Evolutionary conservation across 2,113 vertebrate species (phyloP).

Genomic region (Microtus montanus): DNA sequence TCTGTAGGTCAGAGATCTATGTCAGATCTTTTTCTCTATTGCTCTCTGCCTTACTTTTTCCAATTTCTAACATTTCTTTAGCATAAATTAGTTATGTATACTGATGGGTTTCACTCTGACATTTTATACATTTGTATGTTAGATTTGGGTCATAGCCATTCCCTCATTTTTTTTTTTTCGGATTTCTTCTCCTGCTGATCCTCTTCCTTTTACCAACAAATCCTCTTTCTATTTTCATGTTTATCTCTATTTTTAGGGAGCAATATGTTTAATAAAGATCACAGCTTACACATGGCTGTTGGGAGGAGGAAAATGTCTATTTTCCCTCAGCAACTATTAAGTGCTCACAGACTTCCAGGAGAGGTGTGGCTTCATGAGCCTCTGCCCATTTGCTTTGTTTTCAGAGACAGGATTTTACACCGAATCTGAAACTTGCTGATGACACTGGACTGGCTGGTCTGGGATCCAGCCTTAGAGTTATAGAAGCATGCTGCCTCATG

Average conservation of each 20-base stretch:
- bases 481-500: neutral
- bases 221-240: neutral
- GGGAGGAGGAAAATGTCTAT: neutral
- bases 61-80: neutral
- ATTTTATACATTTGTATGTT: neutral
- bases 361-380: neutral
- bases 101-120: neutral
- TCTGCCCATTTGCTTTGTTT: neutral
- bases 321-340: neutral
- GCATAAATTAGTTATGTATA: too few species aligned
- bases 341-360: neutral
- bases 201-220: neutral
- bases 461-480: neutral
- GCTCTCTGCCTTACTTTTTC: neutral
- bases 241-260: neutral
- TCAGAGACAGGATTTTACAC: neutral
- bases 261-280: neutral
- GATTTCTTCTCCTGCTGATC: neutral
- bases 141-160: neutral
- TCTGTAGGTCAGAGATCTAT: neutral
- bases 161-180: neutral
- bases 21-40: neutral
- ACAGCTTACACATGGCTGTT: neutral
- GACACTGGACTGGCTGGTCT: too few species aligned
- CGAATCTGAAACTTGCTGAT: neutral